These are phyloP conservation scores for Melinopterus prodromus DNA, from an alignment of 2,888 invertebrate species.

Conservation along the genomic window DNA sequence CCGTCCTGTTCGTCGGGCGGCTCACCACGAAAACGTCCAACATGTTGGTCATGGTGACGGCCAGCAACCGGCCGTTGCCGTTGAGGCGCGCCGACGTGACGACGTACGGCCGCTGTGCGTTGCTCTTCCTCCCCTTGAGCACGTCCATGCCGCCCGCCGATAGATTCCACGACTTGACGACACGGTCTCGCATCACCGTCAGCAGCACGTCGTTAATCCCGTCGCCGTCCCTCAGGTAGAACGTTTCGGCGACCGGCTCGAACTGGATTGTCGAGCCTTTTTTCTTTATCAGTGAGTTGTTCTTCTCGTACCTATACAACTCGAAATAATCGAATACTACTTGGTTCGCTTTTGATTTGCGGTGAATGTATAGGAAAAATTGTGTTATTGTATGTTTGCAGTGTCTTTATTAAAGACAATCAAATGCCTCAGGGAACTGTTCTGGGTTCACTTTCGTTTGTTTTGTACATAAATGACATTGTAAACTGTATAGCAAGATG, in stretches of 20 bases:
- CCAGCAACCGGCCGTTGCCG: slow-evolving; percentile 41
- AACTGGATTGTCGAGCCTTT: slow-evolving; percentile 32
- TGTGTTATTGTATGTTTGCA: no score
- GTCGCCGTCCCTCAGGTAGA: slow-evolving; percentile 36
- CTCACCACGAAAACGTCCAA: slow-evolving; percentile 42
- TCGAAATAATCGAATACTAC: background rate
- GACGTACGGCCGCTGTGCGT: slow-evolving; percentile 22
- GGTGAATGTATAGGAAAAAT: no score
- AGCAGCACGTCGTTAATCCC: slow-evolving; percentile 25
- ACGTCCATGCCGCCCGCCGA: slow-evolving; percentile 32
- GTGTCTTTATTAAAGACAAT: no score
- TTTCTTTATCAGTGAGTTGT: slow-evolving; percentile 16
- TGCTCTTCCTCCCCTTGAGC: slow-evolving; percentile 40
- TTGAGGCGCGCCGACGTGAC: slow-evolving; percentile 45
- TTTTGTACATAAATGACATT: no score
- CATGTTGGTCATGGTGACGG: slow-evolving; percentile 44
- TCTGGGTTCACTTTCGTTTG: no score
- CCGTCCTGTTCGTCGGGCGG: background rate
- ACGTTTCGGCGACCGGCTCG: slow-evolving; percentile 40
- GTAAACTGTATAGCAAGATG: no score
- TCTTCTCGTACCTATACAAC: slow-evolving; percentile 13
- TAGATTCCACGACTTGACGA: slow-evolving; percentile 43
- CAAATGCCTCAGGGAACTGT: no score
- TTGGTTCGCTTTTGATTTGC: no score
- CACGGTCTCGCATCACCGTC: slow-evolving; percentile 40